These are phyloP conservation scores for Cynocephalus volans DNA, from an alignment of 2,113 vertebrate species.

Conservation along the genomic window DNA sequence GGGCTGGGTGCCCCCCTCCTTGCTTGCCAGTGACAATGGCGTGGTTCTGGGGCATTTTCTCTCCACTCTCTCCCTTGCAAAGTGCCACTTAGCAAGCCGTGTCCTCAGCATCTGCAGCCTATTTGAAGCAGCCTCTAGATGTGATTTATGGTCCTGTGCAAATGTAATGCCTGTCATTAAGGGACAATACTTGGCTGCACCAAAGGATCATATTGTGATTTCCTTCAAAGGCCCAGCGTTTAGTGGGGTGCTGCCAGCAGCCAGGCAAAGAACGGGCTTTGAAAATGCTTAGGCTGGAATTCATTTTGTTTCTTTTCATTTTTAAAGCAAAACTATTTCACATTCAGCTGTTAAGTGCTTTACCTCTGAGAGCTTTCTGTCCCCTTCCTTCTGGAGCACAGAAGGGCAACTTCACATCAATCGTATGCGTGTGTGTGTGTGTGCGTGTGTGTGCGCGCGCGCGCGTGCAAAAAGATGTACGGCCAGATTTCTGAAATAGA, in stretches of 20 bases:
- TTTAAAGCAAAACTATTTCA: slow-evolving; percentile 64
- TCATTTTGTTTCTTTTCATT: neutral
- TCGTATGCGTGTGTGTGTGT: fast-evolving
- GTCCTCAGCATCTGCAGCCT: slow-evolving; percentile 84
- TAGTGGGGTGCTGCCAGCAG: neutral
- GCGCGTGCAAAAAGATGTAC: neutral
- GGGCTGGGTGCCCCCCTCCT: slow-evolving; percentile 8
- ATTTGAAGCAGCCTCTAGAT: slow-evolving; percentile 82
- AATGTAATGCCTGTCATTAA: slow-evolving; percentile 86
- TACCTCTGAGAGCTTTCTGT: neutral
- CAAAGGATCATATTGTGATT: slow-evolving; percentile 84
- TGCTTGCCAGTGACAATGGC: fast-evolving
- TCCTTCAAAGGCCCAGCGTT: slow-evolving; percentile 70
- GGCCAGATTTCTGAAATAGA: neutral
- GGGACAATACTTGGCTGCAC: slow-evolving; percentile 80
- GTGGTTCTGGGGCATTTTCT: neutral
- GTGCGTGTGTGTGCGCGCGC: fast-evolving
- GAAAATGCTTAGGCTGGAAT: slow-evolving; percentile 62
- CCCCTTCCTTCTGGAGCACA: fast-evolving
- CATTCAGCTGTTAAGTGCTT: neutral
- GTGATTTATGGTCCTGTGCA: slow-evolving; percentile 88
- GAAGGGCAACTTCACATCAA: neutral
- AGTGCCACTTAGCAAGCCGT: slow-evolving; percentile 83
- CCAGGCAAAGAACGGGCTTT: neutral
- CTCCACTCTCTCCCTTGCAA: slow-evolving; percentile 26